phyloP scores from a whole-genome alignment of 2,888 invertebrate genomes.

The Oxycera nigricornis region DNA sequence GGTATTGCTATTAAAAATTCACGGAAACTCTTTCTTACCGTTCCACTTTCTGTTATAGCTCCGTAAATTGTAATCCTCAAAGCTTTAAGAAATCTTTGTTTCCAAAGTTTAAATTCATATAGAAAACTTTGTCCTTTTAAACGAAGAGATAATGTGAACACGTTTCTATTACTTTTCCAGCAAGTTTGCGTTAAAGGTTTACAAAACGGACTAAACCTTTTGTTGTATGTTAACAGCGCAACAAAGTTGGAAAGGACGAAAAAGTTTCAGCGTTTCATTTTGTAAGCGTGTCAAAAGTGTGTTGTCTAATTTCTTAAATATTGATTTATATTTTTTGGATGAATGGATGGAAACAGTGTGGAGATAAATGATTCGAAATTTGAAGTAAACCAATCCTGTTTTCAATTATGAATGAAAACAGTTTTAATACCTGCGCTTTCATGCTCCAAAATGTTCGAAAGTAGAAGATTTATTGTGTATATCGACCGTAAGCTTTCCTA shows the following conservation, averaged over 20 bases:
- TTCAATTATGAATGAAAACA: too few species aligned
- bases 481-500: too few species aligned
- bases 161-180: background rate
- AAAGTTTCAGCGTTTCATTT: background rate
- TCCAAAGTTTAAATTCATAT: slow-evolving; percentile 13
- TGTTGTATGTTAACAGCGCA: background rate
- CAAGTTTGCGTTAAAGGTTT: background rate
- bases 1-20: too few species aligned
- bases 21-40: background rate
- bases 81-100: slow-evolving; percentile 27
- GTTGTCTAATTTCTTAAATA: too few species aligned
- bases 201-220: background rate
- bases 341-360: too few species aligned
- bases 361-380: too few species aligned
- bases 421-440: too few species aligned
- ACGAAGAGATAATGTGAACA: background rate
- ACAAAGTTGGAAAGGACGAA: background rate
- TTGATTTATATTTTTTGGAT: too few species aligned
- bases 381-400: too few species aligned
- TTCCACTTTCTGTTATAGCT: background rate
- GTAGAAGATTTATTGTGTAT: too few species aligned
- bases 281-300: too few species aligned
- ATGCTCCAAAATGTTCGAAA: too few species aligned
- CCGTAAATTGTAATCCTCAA: slow-evolving; percentile 5
- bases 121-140: background rate